A percentile compares a stretch with the other conserved stretches of the same genome.
phyloP scores from a whole-genome alignment of 1,140 invertebrate species.

The Drosophila neocordata region DNA sequence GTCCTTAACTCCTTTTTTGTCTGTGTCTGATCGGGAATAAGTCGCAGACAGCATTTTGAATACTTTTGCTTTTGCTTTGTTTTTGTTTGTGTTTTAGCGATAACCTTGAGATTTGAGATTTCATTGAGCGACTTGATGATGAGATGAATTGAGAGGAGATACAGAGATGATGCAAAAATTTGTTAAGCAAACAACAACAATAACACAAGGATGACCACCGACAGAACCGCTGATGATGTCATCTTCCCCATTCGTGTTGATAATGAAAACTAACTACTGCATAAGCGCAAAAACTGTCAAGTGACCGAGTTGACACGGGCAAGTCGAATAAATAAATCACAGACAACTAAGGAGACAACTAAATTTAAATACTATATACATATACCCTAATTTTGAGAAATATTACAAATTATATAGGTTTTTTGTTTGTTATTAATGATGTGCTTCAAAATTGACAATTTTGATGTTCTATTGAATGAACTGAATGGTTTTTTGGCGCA shows the following conservation, averaged over 20 bases:
- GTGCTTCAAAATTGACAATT: no score
- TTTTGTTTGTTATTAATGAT: no score
- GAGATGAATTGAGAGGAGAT: constrained; percentile 16
- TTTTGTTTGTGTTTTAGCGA: constrained; percentile 59
- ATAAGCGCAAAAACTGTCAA: constrained; percentile 30
- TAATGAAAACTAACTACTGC: constrained; percentile 15
- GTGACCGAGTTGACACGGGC: constrained; percentile 22
- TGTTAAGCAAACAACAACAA: constrained; percentile 29
- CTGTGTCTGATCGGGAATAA: constrained; percentile 20
- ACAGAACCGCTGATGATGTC: constrained; percentile 47
- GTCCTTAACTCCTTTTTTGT: constrained; percentile 33
- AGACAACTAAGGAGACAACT: not conserved
- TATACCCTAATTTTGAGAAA: not conserved
- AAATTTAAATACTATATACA: not conserved
- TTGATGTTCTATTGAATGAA: no score
- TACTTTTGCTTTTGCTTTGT: constrained; percentile 16
- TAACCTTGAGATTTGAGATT: constrained; percentile 76
- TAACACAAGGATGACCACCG: constrained; percentile 57
- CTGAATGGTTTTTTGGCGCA: no score
- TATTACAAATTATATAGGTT: not conserved
- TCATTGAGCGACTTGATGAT: constrained; percentile 51
- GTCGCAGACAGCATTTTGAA: constrained; percentile 5
- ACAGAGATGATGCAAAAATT: constrained; percentile 59
- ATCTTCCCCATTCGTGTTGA: constrained; percentile 24
- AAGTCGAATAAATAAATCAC: constrained; percentile 41